Conservation (phyloP, 1,140 invertebrate genomes). For the Drosophila serrata region DNA sequence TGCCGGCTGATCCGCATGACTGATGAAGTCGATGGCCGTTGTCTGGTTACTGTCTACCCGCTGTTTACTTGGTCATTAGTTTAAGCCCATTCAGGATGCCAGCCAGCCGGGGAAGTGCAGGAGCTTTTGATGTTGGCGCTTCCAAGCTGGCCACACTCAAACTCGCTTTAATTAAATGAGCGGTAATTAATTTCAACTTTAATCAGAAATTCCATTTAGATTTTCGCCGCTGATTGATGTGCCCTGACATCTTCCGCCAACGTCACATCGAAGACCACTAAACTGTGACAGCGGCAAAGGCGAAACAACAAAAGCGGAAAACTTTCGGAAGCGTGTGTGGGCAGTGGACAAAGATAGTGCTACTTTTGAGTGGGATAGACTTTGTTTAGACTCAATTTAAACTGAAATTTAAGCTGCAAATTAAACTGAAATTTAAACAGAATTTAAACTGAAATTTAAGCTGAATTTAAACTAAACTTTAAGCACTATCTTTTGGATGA, state of each 20-base stretch:
- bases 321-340: conserved; percentile 43
- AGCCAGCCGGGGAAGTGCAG: conserved; percentile 44
- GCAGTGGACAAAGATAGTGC: not conserved
- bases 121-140: conserved; percentile 65
- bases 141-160: conserved; percentile 56
- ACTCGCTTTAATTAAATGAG: conserved; percentile 84
- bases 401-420: not conserved
- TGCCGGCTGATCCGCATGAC: conserved; percentile 57
- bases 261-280: conserved; percentile 52
- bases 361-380: not conserved
- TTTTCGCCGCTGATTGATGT: conserved; percentile 81
- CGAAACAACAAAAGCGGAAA: conserved; percentile 21
- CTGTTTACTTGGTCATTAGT: conserved; percentile 79
- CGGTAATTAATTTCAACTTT: conserved; percentile 84
- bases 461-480: not conserved
- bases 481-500: not conserved
- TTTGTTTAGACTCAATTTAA: conserved; percentile 16
- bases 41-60: conserved; percentile 83
- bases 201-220: conserved; percentile 85
- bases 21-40: conserved; percentile 75
- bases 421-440: not conserved
- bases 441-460: not conserved
- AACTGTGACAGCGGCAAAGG: conserved; percentile 30
- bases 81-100: conserved; percentile 71
- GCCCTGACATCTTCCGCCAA: conserved; percentile 72